phyloP scores from a whole-genome alignment of 2,797 vertebrate species.

The Macrochelys suwanniensis region DNA sequence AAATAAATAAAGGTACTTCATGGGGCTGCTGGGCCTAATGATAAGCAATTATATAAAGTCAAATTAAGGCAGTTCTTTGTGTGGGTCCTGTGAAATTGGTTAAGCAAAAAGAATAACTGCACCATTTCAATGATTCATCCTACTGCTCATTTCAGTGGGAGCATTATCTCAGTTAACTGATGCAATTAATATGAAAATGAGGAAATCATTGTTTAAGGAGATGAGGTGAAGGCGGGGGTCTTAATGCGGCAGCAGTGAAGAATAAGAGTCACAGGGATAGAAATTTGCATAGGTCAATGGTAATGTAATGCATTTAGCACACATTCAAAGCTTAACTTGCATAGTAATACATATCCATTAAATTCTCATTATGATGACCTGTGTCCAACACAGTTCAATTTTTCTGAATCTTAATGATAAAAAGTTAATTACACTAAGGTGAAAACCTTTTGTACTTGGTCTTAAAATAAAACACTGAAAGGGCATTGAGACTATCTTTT shows the following conservation, averaged over 20 bases:
- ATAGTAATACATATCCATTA: constrained; percentile 80
- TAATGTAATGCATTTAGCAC: constrained; percentile 78
- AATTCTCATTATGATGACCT: constrained; percentile 84
- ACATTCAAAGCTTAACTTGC: constrained; percentile 78
- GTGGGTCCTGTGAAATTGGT: constrained; percentile 86
- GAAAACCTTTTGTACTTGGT: constrained; percentile 80
- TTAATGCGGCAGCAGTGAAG: constrained; percentile 70
- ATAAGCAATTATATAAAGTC: constrained; percentile 88
- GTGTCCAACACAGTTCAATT: constrained; percentile 83
- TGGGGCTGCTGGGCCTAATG: constrained; percentile 85
- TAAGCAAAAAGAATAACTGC: constrained; percentile 87
- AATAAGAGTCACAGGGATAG: constrained; percentile 75
- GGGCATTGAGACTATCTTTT: constrained; percentile 69
- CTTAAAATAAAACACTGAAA: constrained; percentile 78
- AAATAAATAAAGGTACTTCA: constrained; percentile 87
- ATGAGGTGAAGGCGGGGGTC: constrained; percentile 80
- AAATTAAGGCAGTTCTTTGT: constrained; percentile 85
- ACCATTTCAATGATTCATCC: constrained; percentile 85
- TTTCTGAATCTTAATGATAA: constrained; percentile 83
- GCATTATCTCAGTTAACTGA: constrained; percentile 87
- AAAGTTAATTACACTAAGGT: constrained; percentile 84
- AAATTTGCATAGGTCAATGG: constrained; percentile 86
- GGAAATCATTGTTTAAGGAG: constrained; percentile 87
- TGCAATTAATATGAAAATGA: constrained; percentile 92
- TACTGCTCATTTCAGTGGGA: constrained; percentile 84